Conservation (phyloP, 1,140 invertebrate species). For the Sinella curviseta region DNA sequence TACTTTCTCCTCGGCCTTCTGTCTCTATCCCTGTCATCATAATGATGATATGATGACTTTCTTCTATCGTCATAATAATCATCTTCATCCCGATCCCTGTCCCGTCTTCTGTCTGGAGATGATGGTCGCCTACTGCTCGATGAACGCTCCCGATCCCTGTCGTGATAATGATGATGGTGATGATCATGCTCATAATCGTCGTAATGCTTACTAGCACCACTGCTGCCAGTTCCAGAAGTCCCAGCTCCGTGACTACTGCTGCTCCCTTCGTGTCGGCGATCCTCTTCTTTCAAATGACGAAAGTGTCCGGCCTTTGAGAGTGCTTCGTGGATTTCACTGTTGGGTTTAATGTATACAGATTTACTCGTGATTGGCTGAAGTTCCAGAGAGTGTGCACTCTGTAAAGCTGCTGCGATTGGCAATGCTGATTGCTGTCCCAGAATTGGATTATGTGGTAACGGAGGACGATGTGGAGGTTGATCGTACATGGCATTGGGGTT, state of each 20-base stretch:
- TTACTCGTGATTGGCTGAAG: neutral
- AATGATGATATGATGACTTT: neutral
- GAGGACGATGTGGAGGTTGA: conserved; percentile 11
- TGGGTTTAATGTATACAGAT: conserved; percentile 1
- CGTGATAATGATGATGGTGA: neutral
- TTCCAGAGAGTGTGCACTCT: neutral
- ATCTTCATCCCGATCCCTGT: neutral
- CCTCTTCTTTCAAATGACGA: neutral
- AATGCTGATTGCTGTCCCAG: neutral
- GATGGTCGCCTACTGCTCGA: neutral
- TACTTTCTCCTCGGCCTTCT: neutral
- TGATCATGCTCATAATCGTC: neutral
- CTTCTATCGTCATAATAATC: conserved; percentile 20
- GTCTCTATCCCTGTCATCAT: neutral
- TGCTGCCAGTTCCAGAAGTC: neutral
- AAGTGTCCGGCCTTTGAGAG: neutral
- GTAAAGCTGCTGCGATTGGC: neutral
- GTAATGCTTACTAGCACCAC: neutral
- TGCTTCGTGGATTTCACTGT: conserved; percentile 16
- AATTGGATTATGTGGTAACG: neutral
- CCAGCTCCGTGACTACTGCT: neutral
- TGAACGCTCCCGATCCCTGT: neutral
- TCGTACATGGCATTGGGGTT: conserved; percentile 13
- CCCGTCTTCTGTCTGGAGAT: neutral
- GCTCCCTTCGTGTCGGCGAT: neutral